Conservation (phyloP, 2,113 vertebrate genomes). For the Coptodon bakossiorum region DNA sequence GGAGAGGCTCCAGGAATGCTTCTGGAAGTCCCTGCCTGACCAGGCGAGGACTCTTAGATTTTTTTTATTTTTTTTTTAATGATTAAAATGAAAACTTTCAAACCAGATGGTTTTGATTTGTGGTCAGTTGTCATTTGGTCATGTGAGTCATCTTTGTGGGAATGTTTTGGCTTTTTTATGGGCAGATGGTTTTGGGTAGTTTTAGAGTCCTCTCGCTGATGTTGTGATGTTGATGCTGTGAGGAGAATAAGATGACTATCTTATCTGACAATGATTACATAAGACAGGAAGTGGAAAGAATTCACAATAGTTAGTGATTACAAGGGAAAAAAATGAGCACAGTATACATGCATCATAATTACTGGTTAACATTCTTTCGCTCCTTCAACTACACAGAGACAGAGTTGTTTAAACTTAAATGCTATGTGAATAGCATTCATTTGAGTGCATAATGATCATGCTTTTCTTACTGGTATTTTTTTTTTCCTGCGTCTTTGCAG, state of each 20-base stretch:
- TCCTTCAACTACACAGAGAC: neutral
- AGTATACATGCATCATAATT: neutral
- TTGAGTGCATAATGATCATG: neutral
- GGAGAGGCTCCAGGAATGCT: neutral
- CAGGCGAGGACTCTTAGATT: neutral
- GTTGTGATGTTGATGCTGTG: neutral
- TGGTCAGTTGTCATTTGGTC: neutral
- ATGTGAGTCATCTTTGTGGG: neutral
- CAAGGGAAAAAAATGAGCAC: neutral
- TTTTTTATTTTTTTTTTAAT: neutral
- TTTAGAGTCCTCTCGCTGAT: neutral
- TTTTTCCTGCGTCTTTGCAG: conserved; percentile 68
- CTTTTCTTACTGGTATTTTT: neutral
- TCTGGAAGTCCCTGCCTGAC: neutral
- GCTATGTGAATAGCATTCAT: neutral
- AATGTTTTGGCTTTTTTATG: neutral
- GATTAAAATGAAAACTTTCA: neutral
- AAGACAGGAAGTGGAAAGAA: conserved; percentile 21
- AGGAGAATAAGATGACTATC: neutral
- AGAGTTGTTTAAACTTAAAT: neutral
- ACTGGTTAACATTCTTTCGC: neutral
- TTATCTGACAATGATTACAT: conserved; percentile 15
- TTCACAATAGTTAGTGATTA: neutral
- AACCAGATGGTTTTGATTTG: neutral
- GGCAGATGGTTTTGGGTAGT: neutral